Percentiles rank a stretch among this genome's conserved stretches.
These are phyloP conservation scores for Miichthys miiuy DNA, from an alignment of 2,797 vertebrate species.

Conservation along the genomic window DNA sequence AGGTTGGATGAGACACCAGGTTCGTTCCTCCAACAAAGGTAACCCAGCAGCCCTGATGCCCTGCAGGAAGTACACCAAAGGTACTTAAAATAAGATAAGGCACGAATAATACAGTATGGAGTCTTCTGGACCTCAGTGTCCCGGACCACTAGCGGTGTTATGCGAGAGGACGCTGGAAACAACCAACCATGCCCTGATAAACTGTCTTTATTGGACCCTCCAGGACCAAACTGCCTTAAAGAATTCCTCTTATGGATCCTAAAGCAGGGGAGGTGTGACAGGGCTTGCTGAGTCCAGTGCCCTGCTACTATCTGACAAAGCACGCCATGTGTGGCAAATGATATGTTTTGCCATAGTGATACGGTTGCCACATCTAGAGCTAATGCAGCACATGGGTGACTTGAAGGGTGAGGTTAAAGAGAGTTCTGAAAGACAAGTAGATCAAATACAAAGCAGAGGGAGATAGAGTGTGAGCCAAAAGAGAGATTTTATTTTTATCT, in stretches of 20 bases:
- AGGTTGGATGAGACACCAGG: slow-evolving; percentile 88
- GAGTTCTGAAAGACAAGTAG: slow-evolving; percentile 6
- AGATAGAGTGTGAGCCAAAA: not conserved
- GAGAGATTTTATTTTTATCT: slow-evolving; percentile 29
- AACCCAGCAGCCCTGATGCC: slow-evolving; percentile 44
- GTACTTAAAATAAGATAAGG: slow-evolving; percentile 40
- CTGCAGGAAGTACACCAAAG: slow-evolving; percentile 30
- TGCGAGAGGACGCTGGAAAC: slow-evolving; percentile 40
- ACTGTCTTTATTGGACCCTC: not conserved
- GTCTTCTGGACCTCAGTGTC: slow-evolving; percentile 44
- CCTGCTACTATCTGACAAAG: slow-evolving; percentile 36
- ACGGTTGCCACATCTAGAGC: slow-evolving; percentile 7
- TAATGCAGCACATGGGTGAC: slow-evolving; percentile 2
- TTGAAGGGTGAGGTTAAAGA: not conserved
- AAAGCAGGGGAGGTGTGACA: slow-evolving; percentile 11
- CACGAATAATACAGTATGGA: not conserved
- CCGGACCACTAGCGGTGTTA: slow-evolving; percentile 25
- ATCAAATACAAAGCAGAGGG: slow-evolving; percentile 4
- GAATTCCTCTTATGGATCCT: slow-evolving; percentile 23
- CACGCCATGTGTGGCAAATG: not conserved
- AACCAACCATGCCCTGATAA: slow-evolving; percentile 12
- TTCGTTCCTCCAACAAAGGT: slow-evolving; percentile 86
- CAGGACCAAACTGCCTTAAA: slow-evolving; percentile 15
- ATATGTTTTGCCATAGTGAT: not conserved
- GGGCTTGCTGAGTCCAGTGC: slow-evolving; percentile 11